A percentile compares a stretch with the other conserved stretches of the same genome.
phyloP scores from a whole-genome alignment of 2,888 invertebrate species.

The Petrophora chlorosata region DNA sequence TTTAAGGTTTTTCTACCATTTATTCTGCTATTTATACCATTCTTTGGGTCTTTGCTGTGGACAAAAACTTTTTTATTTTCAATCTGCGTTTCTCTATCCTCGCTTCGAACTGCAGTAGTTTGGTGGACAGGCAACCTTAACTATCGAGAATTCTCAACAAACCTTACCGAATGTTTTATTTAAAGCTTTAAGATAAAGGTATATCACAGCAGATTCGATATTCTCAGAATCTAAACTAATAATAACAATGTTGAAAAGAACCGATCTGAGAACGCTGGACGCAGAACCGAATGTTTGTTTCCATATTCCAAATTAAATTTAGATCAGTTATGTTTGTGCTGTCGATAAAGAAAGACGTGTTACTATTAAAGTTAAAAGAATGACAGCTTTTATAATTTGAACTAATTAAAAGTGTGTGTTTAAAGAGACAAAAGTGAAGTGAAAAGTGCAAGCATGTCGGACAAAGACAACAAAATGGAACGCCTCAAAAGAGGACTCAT shows the following conservation, averaged over 20 bases:
- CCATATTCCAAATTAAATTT: conserved; percentile 9
- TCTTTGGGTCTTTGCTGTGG: no score
- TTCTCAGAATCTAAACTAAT: conserved; percentile 10
- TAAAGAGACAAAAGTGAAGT: not conserved
- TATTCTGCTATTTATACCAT: no score
- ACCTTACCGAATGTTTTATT: conserved; percentile 3
- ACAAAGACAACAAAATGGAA: conserved; percentile 67
- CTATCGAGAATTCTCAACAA: conserved; percentile 1
- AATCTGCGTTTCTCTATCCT: no score
- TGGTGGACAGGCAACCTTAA: no score
- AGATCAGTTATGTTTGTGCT: conserved; percentile 9
- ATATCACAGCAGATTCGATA: conserved; percentile 5
- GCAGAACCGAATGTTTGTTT: conserved; percentile 8
- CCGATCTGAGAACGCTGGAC: not conserved
- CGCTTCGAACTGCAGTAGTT: no score
- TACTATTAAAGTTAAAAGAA: not conserved
- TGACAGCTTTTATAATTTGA: not conserved
- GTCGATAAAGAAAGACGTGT: conserved; percentile 16
- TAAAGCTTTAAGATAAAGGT: conserved; percentile 10
- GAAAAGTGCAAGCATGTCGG: conserved; percentile 49
- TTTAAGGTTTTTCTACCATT: no score
- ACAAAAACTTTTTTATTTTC: no score
- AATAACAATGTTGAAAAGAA: conserved; percentile 19
- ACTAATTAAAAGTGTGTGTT: no score
- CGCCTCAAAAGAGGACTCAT: conserved; percentile 61